Evolutionary conservation across 2,113 vertebrate genomes (phyloP).

Genomic region (Amphiprion ocellaris): DNA sequence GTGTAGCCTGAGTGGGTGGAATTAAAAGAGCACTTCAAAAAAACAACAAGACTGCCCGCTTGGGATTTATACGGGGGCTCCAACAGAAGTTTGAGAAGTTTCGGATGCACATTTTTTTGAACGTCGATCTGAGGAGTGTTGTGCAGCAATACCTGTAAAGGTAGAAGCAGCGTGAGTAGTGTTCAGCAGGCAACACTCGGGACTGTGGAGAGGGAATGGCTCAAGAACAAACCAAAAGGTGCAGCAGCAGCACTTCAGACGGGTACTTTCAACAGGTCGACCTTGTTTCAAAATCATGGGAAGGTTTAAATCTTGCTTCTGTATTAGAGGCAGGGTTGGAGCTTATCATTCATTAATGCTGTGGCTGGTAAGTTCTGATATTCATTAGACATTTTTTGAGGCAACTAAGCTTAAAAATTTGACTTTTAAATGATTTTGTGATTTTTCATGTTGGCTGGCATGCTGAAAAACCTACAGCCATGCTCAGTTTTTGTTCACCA

Average conservation of each 20-base stretch:
- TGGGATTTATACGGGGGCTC: slow-evolving; percentile 15
- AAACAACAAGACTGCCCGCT: slow-evolving; percentile 41
- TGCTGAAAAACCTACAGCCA: slow-evolving; percentile 34
- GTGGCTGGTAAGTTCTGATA: slow-evolving; percentile 19
- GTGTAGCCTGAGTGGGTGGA: slow-evolving; percentile 45
- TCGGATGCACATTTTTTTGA: slow-evolving; percentile 29
- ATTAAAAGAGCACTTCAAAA: slow-evolving; percentile 74
- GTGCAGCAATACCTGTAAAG: slow-evolving; percentile 30
- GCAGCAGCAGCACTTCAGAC: slow-evolving; percentile 26
- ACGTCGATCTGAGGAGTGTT: slow-evolving; percentile 45
- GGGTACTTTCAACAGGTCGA: neutral
- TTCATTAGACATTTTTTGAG: neutral
- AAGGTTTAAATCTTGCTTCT: slow-evolving; percentile 18
- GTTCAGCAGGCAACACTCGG: slow-evolving; percentile 53
- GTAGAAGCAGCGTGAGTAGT: slow-evolving; percentile 62
- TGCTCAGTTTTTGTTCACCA: neutral
- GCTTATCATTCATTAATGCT: neutral
- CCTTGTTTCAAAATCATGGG: neutral
- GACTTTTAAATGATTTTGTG: slow-evolving; percentile 9
- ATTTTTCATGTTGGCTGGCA: slow-evolving; percentile 13
- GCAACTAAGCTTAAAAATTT: slow-evolving; percentile 24
- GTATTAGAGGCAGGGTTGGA: neutral
- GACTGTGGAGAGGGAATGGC: slow-evolving; percentile 33
- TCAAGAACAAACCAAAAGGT: slow-evolving; percentile 42
- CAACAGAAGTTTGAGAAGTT: slow-evolving; percentile 12